These are phyloP conservation scores for Xylota segnis DNA, from an alignment of 2,888 invertebrate species.

Conservation along the genomic window DNA sequence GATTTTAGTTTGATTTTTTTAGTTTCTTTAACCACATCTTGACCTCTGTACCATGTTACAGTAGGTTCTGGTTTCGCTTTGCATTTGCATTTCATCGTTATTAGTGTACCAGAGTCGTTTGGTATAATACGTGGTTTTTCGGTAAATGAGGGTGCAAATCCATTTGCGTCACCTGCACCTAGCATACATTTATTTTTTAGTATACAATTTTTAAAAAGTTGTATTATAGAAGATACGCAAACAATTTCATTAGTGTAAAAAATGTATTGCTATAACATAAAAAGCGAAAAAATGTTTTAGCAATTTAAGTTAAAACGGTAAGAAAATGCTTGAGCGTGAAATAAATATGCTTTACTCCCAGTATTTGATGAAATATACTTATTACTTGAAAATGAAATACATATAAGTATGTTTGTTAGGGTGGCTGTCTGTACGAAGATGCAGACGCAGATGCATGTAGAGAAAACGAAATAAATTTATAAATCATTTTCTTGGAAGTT, in stretches of 20 bases:
- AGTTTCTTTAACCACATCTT: slow-evolving; percentile 92
- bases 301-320: slow-evolving; percentile 27
- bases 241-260: slow-evolving; percentile 64
- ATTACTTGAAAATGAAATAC: slow-evolving; percentile 2
- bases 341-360: slow-evolving; percentile 48
- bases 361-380: slow-evolving; percentile 41
- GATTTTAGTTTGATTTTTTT: slow-evolving; percentile 93
- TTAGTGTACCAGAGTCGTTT: slow-evolving; percentile 97
- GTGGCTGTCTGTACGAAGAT: no score
- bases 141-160: slow-evolving; percentile 98
- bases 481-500: slow-evolving; percentile 16
- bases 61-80: slow-evolving; percentile 97
- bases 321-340: slow-evolving; percentile 59
- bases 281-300: slow-evolving; percentile 53
- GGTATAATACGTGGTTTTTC: slow-evolving; percentile 99
- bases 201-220: slow-evolving; percentile 1
- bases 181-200: slow-evolving; percentile 81
- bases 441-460: background rate
- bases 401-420: background rate
- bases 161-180: slow-evolving; percentile 95
- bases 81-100: slow-evolving; percentile 98
- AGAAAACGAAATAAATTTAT: background rate
- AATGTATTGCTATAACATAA: slow-evolving; percentile 53
- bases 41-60: slow-evolving; percentile 97
- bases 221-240: slow-evolving; percentile 54